Conservation (phyloP, 2,888 invertebrate genomes). For the Serrognathus titanus region DNA sequence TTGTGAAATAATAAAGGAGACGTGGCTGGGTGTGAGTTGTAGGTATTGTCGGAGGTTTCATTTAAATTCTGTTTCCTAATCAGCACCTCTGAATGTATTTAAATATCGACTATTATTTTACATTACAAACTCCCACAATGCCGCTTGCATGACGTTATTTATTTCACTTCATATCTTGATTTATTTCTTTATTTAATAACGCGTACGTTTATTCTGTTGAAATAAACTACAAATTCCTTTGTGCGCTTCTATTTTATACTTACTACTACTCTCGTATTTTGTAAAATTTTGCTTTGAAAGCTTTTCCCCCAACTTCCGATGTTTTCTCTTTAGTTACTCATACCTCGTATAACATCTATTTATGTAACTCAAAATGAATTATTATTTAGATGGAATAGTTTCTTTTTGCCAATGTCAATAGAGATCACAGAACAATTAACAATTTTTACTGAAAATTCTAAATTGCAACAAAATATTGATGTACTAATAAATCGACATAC, state of each 20-base stretch:
- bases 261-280: too few relatives aligned
- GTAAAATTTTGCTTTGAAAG: too few relatives aligned
- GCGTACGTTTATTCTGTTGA: not conserved
- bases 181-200: constrained; percentile 16
- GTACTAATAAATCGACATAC: too few relatives aligned
- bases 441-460: too few relatives aligned
- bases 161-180: constrained; percentile 9
- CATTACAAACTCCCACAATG: not conserved
- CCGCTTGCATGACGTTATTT: not conserved
- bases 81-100: not conserved
- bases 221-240: not conserved
- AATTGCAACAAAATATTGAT: too few relatives aligned
- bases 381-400: too few relatives aligned
- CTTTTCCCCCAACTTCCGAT: too few relatives aligned
- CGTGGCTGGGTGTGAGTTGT: not conserved
- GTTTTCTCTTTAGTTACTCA: too few relatives aligned
- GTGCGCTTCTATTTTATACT: not conserved
- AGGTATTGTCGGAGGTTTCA: not conserved
- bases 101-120: constrained; percentile 2
- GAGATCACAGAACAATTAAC: too few relatives aligned
- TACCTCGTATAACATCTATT: too few relatives aligned
- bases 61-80: not conserved
- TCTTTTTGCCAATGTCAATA: too few relatives aligned
- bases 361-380: too few relatives aligned
- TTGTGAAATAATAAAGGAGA: constrained; percentile 1